phyloP scores from a whole-genome alignment of 2,888 invertebrate species.

The Drosophila neotestacea region DNA sequence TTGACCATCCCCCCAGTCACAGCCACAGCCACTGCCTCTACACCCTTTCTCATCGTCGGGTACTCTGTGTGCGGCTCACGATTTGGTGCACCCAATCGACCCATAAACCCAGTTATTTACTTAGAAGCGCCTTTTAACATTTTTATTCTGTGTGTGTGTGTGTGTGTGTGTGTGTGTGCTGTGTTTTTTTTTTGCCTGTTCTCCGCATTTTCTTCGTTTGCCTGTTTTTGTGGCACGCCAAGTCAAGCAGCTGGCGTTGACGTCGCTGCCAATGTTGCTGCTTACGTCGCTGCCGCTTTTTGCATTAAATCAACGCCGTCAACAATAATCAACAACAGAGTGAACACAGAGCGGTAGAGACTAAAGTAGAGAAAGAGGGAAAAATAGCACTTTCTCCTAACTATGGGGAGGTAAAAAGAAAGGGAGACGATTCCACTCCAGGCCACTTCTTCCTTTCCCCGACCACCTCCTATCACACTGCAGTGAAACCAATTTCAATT shows the following conservation, averaged over 20 bases:
- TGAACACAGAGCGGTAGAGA: slow-evolving; percentile 22
- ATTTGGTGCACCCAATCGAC: slow-evolving; percentile 84
- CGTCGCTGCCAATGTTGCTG: slow-evolving; percentile 24
- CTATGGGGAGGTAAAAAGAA: background rate
- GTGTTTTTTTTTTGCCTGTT: slow-evolving; percentile 23
- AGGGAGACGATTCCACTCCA: no score
- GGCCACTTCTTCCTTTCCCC: no score
- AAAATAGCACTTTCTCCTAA: slow-evolving; percentile 42
- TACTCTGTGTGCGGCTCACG: slow-evolving; percentile 72
- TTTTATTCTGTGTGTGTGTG: slow-evolving; percentile 38
- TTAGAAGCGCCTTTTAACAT: slow-evolving; percentile 82
- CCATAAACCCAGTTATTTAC: slow-evolving; percentile 84
- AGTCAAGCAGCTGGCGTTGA: slow-evolving; percentile 41
- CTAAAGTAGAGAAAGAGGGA: background rate
- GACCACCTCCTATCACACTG: slow-evolving; percentile 11
- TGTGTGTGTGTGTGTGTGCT: background rate
- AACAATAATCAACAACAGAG: slow-evolving; percentile 78
- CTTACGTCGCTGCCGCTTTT: slow-evolving; percentile 46
- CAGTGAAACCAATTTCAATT: slow-evolving; percentile 78
- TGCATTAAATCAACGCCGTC: slow-evolving; percentile 81
- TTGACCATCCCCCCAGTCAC: background rate
- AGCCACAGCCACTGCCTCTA: background rate
- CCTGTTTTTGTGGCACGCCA: slow-evolving; percentile 51
- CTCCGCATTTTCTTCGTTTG: slow-evolving; percentile 52
- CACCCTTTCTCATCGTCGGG: slow-evolving; percentile 15